Percentiles rank a stretch among this genome's conserved stretches.
Conservation (phyloP, 64 coral and sea anemone species). For the Montipora sp. region DNA sequence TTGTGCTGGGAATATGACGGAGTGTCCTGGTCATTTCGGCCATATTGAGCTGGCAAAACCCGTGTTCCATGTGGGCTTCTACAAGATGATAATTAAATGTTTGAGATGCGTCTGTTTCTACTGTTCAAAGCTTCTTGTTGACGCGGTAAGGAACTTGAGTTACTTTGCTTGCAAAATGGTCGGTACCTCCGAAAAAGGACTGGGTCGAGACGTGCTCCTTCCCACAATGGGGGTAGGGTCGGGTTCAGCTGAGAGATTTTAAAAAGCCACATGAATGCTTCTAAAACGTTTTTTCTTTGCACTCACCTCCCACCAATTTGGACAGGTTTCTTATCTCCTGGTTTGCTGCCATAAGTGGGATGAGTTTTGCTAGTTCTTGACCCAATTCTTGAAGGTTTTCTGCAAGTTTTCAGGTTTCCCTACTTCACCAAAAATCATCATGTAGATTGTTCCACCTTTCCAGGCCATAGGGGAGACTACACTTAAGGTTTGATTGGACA, state of each 20-base stretch:
- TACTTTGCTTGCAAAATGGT: slow-evolving; percentile 28
- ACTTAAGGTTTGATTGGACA: too few species aligned
- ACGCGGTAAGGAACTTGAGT: slow-evolving; percentile 72
- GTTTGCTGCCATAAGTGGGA: too few species aligned
- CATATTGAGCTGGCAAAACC: slow-evolving; percentile 98
- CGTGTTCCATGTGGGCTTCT: slow-evolving; percentile 92
- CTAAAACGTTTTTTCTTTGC: not conserved
- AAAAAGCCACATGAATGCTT: too few species aligned
- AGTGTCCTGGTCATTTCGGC: slow-evolving; percentile 99
- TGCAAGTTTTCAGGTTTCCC: too few species aligned
- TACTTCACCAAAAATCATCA: too few species aligned
- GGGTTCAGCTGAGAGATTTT: not conserved
- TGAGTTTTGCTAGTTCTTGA: too few species aligned
- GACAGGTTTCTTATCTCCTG: too few species aligned
- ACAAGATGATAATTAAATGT: slow-evolving; percentile 90
- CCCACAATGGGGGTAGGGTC: not conserved
- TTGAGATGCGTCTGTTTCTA: slow-evolving; percentile 97
- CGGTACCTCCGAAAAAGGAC: not conserved
- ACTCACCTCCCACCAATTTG: too few species aligned
- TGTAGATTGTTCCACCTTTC: too few species aligned
- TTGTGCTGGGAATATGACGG: slow-evolving; percentile 98
- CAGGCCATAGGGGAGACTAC: too few species aligned
- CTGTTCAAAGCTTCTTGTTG: slow-evolving; percentile 98
- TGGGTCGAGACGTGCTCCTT: not conserved
- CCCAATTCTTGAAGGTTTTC: too few species aligned